Evolutionary conservation across 2,113 vertebrate species (phyloP).

Genomic region (Semnopithecus entellus): DNA sequence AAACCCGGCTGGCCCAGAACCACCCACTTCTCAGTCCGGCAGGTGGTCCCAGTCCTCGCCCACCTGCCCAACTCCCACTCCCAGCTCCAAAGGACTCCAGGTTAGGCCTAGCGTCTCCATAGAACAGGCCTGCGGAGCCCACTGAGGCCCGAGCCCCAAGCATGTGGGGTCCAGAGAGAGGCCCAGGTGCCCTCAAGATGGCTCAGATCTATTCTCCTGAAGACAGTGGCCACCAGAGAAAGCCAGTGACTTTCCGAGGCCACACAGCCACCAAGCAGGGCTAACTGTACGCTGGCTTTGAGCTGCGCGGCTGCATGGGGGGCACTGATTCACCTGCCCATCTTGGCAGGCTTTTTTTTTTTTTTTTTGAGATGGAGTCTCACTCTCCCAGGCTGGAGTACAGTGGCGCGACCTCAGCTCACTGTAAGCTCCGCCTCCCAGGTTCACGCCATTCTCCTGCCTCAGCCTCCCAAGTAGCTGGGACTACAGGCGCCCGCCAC

Average conservation of each 20-base stretch:
- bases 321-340: background rate
- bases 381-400: no score
- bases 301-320: background rate
- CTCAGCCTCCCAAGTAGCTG: no score
- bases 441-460: no score
- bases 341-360: background rate
- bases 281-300: background rate
- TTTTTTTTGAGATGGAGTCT: no score
- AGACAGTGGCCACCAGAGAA: background rate
- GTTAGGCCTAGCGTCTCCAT: background rate
- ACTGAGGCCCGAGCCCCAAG: background rate
- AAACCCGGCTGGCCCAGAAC: background rate
- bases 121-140: background rate
- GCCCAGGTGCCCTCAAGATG: background rate
- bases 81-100: background rate
- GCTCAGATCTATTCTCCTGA: background rate
- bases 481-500: no score
- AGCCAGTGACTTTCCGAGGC: background rate
- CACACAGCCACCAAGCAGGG: background rate
- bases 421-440: fast-evolving
- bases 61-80: background rate
- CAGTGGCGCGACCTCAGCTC: fast-evolving
- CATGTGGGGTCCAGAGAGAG: background rate
- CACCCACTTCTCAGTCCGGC: background rate
- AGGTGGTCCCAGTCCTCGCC: background rate